Evolutionary conservation across 2,113 vertebrate genomes (phyloP), one percentile per base, ranked within the genome.

Genomic region (Hypanus sabinus): DNA sequence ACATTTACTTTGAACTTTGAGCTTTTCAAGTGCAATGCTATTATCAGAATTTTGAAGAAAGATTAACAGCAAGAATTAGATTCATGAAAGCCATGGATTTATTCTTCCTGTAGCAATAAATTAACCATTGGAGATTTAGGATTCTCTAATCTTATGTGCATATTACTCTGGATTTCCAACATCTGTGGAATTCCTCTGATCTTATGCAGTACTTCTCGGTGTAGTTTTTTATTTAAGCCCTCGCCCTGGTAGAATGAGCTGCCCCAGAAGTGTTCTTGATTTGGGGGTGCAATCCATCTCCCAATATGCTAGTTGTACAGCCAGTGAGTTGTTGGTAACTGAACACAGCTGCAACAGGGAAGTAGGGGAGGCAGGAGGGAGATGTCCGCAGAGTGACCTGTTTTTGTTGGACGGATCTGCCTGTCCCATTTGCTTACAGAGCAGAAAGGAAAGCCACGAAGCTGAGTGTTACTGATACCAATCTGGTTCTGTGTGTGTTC

Each of bases 401-500:
- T 33, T 90, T 65, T 68, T 68, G 57, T n/a, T 90, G 60, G 85
- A 33, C 30, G 7, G 30, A 22, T 5, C 57, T 88, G 57, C 57
- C 1, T 2, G 27, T 60, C 85, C 62, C 85, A 90, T 33, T 90
- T 68, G 60, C 85, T 90, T 33, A 79, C 76, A 79, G 33, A 36
- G 14, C 60, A 90, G 85, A 90, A 62, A 90, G 85, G 85, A 90
- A 68, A 90, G 46, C 16, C 6, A 62, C 36, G 4, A 18, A 33
- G 85, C 85, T 8, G 85, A 62, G 85, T 65, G 60, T 90, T 90
- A 68, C 85, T 36, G 85, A 90, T 90, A 90, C 85, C 5, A 36
- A 90, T 90, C 85, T 68, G 85, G 33, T 90, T 33, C 60, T 90
- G 85, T 0, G 6, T 90, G 60, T 65, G 60, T 68, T 90, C 85